Base-by-base conservation (phyloP, 2,113 vertebrate species). In the Spea multiplicata region DNA sequence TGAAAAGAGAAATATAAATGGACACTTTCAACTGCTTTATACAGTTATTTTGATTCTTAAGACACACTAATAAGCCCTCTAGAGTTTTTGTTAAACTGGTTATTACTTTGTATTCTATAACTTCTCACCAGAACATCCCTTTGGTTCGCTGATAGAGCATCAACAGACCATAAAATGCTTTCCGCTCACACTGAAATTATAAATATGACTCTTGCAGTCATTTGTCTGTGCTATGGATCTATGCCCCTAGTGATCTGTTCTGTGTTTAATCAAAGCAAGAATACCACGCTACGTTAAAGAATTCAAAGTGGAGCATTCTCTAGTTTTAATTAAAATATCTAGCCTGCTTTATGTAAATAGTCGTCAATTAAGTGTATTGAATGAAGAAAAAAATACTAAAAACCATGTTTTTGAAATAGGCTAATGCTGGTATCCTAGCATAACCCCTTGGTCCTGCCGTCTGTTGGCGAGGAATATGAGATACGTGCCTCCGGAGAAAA, bases 171-270 rank as follows among this genome's bases (percentile, higher is more conserved):
- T 53, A 66, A 46, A 48, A 66, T 75, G 17, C 17, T 7, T 64
- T 64, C 61, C n/a, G 17, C 61, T 64, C 5, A 17, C 17, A 44
- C 49, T 66, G 13, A 64, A 66, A 45, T 45, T 65, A 55, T 66
- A 53, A 66, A 75, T 75, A 66, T 75, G 13, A 66, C 47, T 10
- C 4, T 75, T 44, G 46, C 73, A 66, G 73, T 64, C 49, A 66
- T 66, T 66, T 66, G 16, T 55, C 48, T 66, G n/a, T 52, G 48
- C 48, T 16, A 75, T 75, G 45, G 62, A 66, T 66, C 64, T 53
- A 12, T 44, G 49, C 10, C 49, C 9, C 17, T 66, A n/a, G 48
- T 53, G 13, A 66, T 53, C 55, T 10, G 7, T n/a, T 66, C 48
- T 53, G 53, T 13, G 17, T 75, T 52, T 75, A 74, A 44, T 74